A percentile compares a stretch with the other conserved stretches of the same genome.
Evolutionary conservation across 2,888 invertebrate species (phyloP).

Genomic region (Adelphocoris suturalis): DNA sequence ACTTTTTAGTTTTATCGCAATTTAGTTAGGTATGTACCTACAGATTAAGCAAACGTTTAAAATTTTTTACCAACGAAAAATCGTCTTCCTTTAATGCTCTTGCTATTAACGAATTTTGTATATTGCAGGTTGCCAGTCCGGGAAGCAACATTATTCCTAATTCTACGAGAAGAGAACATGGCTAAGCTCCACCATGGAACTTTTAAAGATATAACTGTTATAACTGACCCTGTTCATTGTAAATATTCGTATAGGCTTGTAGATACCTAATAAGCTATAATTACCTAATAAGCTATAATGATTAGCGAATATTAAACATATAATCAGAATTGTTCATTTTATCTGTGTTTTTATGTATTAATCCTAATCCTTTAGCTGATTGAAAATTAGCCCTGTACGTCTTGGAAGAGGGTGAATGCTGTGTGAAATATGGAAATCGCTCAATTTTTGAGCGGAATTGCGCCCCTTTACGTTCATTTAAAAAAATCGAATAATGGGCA

Average conservation of each 20-base stretch:
- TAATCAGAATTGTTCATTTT: conserved; percentile 42
- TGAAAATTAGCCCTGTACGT: too few species aligned
- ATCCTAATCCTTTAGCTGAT: not conserved
- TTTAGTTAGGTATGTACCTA: too few species aligned
- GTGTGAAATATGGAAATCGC: too few species aligned
- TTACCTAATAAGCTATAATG: conserved; percentile 5
- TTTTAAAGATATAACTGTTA: conserved; percentile 41
- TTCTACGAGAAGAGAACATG: conserved; percentile 19
- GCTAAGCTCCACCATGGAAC: not conserved
- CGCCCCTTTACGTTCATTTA: too few species aligned
- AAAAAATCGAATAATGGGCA: too few species aligned
- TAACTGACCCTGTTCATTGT: conserved; percentile 66
- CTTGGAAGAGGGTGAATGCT: too few species aligned
- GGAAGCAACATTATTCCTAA: not conserved
- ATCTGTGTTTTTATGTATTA: not conserved
- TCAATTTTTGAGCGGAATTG: too few species aligned
- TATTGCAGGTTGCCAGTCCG: conserved; percentile 34
- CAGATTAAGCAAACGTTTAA: too few species aligned
- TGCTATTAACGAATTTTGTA: too few species aligned
- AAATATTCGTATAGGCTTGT: conserved; percentile 70
- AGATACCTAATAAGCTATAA: conserved; percentile 59
- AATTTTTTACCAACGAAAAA: too few species aligned
- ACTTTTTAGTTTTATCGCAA: too few species aligned
- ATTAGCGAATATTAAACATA: conserved; percentile 43
- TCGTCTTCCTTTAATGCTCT: too few species aligned